These are phyloP conservation scores for Ellobium chinense DNA, from an alignment of 2,888 invertebrate species.

Conservation along the genomic window DNA sequence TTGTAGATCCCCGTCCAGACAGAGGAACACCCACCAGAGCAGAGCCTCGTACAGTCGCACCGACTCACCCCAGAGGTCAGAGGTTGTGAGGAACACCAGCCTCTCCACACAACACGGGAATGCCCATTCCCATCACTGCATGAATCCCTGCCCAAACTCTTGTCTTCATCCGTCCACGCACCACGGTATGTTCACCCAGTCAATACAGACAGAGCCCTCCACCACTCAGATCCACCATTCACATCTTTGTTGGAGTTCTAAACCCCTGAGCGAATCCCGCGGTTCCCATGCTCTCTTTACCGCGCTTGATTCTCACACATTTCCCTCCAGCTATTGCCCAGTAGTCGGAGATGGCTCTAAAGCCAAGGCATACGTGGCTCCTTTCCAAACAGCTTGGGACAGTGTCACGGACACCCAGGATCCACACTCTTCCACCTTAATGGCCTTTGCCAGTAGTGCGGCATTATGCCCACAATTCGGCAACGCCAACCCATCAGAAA, in stretches of 20 bases:
- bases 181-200: not conserved
- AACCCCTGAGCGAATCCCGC: not conserved
- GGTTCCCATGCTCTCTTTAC: not conserved
- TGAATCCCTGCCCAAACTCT: not conserved
- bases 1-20: not conserved
- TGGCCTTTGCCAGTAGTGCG: conserved; percentile 9
- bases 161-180: not conserved
- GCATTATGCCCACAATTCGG: not conserved
- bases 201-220: not conserved
- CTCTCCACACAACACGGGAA: not conserved
- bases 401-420: too few species aligned
- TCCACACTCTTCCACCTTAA: not conserved
- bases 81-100: not conserved
- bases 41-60: not conserved
- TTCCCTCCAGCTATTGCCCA: not conserved
- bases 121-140: not conserved
- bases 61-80: not conserved
- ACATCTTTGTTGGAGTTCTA: not conserved
- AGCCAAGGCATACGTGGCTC: not conserved
- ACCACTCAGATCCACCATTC: not conserved
- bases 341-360: not conserved
- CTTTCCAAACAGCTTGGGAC: not conserved
- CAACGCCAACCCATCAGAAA: not conserved
- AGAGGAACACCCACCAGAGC: not conserved
- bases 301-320: too few species aligned